Evolutionary conservation across 2,113 vertebrate genomes (phyloP).

Genomic region (Todiramphus saurophagus): DNA sequence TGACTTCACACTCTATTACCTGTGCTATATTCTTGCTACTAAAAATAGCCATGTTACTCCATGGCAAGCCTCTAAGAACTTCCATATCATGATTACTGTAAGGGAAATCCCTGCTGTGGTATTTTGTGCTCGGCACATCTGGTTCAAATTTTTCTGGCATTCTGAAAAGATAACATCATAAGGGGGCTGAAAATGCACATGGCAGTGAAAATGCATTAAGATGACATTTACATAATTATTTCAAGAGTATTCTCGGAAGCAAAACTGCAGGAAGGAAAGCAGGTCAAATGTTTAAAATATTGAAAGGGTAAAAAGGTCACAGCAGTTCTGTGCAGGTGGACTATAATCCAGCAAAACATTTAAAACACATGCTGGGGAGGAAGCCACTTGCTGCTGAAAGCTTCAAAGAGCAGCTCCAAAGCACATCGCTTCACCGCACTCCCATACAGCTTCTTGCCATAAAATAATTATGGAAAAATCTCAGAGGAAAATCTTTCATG

Average conservation of each 20-base stretch:
- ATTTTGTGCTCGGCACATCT: constrained; percentile 44
- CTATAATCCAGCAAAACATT: constrained; percentile 41
- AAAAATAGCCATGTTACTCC: background rate
- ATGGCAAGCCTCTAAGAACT: background rate
- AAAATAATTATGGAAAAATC: constrained; percentile 42
- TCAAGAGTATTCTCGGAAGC: constrained; percentile 43
- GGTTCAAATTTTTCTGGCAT: constrained; percentile 34
- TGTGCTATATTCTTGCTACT: background rate
- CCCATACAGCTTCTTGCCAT: background rate
- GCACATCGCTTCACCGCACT: background rate
- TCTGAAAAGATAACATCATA: constrained; percentile 43
- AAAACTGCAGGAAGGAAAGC: constrained; percentile 53
- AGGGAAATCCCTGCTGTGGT: constrained; percentile 47
- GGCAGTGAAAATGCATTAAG: constrained; percentile 39
- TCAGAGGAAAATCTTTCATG: constrained; percentile 19
- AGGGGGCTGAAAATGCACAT: constrained; percentile 17
- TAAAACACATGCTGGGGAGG: constrained; percentile 47
- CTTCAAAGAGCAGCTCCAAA: constrained; percentile 33
- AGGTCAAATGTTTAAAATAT: constrained; percentile 60
- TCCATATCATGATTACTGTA: background rate
- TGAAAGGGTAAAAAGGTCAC: constrained; percentile 53
- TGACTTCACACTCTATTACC: background rate
- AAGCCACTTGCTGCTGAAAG: constrained; percentile 42
- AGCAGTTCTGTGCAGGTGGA: constrained; percentile 52
- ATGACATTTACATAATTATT: constrained; percentile 63